Conservation (phyloP, 1,140 invertebrate species). For the Archegozetes longisetosus region DNA sequence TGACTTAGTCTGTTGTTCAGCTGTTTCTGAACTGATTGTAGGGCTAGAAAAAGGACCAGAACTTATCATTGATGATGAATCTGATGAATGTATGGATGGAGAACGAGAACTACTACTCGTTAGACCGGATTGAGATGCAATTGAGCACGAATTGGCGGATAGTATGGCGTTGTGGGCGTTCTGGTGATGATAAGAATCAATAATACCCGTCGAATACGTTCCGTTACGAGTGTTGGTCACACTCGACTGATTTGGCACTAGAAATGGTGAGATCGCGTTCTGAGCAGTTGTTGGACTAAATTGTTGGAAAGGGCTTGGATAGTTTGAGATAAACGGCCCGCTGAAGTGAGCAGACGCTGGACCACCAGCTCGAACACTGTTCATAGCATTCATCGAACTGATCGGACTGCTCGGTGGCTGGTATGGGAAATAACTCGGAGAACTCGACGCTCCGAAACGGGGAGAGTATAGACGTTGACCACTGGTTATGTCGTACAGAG, state of each 20-base stretch:
- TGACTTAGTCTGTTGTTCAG: neutral
- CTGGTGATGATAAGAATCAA: neutral
- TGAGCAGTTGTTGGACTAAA: neutral
- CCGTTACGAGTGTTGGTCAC: neutral
- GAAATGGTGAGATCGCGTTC: conserved; percentile 9
- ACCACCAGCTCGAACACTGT: no score
- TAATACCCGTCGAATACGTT: neutral
- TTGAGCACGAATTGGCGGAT: neutral
- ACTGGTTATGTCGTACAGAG: neutral
- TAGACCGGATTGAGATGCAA: no score
- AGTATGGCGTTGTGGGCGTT: neutral
- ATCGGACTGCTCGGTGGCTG: neutral
- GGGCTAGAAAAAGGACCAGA: neutral
- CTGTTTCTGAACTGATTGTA: neutral
- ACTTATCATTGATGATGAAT: neutral
- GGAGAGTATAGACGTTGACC: neutral
- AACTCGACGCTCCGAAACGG: neutral
- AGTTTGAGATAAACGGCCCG: neutral
- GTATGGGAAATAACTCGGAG: neutral
- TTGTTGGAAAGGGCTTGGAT: neutral
- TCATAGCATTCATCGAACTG: no score
- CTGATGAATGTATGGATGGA: neutral
- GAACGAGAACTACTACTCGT: neutral
- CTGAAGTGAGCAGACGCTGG: neutral
- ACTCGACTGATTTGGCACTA: conserved; percentile 8